A percentile compares a stretch with the other conserved stretches of the same genome.
Conservation (phyloP, 1,140 invertebrate species). For the Tetraneura akinire region DNA sequence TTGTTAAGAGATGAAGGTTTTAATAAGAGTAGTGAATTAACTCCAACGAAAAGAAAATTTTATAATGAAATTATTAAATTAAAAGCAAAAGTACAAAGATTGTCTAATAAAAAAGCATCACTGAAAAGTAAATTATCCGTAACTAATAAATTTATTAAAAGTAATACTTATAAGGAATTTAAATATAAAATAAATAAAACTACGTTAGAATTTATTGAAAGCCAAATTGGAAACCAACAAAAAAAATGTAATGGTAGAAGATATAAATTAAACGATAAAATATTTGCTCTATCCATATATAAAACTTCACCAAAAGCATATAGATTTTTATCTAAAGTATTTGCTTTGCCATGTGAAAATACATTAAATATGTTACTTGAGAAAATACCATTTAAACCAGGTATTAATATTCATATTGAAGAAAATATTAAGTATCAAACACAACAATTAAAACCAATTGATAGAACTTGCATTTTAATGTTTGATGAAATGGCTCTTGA, state of each 20-base stretch:
- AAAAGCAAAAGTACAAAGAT: not conserved
- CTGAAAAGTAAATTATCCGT: not conserved
- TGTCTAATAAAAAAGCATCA: not conserved
- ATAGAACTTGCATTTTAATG: not conserved
- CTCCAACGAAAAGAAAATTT: not conserved
- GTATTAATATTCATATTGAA: not conserved
- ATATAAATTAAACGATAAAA: too few species aligned
- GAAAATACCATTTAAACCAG: not conserved
- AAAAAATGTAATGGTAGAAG: not conserved
- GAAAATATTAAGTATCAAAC: not conserved
- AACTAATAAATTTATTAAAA: not conserved
- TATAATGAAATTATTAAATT: not conserved
- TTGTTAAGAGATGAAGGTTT: not conserved
- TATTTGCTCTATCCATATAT: not conserved
- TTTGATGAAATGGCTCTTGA: slow-evolving; percentile 3
- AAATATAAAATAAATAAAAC: not conserved
- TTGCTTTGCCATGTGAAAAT: not conserved
- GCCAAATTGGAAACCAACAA: not conserved
- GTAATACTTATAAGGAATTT: not conserved
- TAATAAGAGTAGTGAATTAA: not conserved
- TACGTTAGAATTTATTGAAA: not conserved
- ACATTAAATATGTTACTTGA: not conserved
- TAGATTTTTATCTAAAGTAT: not conserved
- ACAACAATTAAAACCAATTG: slow-evolving; percentile 22
- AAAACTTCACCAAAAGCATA: not conserved